Conservation (phyloP, 2,113 vertebrate species). For the Zapus hudsonius region DNA sequence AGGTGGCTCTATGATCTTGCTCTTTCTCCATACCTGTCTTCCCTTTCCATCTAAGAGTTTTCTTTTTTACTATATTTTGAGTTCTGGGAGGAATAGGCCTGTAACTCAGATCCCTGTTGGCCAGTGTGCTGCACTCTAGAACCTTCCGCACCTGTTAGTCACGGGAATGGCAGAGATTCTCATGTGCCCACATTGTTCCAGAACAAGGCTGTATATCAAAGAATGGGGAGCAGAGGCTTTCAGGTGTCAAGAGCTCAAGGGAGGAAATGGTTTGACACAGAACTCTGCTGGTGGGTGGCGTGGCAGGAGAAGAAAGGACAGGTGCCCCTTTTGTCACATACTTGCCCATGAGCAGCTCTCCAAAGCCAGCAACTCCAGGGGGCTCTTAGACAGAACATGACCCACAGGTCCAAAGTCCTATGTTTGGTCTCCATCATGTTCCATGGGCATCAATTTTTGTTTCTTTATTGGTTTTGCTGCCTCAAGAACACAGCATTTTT, state of each 20-base stretch:
- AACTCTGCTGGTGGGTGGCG: no score
- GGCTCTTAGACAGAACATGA: not conserved
- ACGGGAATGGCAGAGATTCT: not conserved
- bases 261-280: no score
- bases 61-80: not conserved
- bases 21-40: fast-evolving
- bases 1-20: not conserved
- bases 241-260: not conserved
- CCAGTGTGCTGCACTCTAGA: not conserved
- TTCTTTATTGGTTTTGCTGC: not conserved
- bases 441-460: not conserved
- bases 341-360: no score
- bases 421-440: no score
- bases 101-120: fast-evolving
- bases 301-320: not conserved
- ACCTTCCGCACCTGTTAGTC: no score
- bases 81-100: not conserved
- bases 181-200: not conserved
- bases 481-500: not conserved
- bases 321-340: not conserved
- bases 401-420: fast-evolving
- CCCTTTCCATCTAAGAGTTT: not conserved
- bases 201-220: not conserved
- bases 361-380: no score
- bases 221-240: not conserved